phyloP scores from a whole-genome alignment of 2,888 invertebrate species.

The Drosophila emarginata region DNA sequence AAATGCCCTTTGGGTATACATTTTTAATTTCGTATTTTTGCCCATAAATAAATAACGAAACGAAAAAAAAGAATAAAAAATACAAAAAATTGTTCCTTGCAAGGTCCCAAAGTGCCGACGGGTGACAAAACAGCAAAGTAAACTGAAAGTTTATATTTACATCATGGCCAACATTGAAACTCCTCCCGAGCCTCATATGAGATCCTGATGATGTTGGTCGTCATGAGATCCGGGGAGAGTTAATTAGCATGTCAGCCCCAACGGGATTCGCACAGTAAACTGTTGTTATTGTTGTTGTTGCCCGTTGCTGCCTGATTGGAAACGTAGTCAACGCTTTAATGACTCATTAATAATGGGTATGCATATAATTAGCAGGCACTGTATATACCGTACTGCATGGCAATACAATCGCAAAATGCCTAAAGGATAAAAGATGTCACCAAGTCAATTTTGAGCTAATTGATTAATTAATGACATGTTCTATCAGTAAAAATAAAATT shows the following conservation, averaged over 20 bases:
- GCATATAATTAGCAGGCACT: conserved; percentile 60
- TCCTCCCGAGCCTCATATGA: background rate
- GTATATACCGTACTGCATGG: conserved; percentile 1
- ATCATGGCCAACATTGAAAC: conserved; percentile 1
- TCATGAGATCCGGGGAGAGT: conserved; percentile 21
- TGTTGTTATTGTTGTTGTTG: background rate
- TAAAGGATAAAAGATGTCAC: background rate
- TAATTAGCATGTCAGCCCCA: conserved; percentile 54
- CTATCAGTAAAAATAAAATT: too few species aligned
- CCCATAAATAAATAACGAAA: conserved; percentile 58
- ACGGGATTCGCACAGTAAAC: conserved; percentile 38
- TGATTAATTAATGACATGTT: background rate
- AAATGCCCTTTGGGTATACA: conserved; percentile 55
- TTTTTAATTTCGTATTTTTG: conserved; percentile 70
- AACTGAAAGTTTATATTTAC: conserved; percentile 2
- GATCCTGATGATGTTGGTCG: conserved; percentile 16
- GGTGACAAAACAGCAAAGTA: background rate
- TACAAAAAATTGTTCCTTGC: background rate
- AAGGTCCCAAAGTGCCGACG: background rate
- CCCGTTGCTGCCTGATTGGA: conserved; percentile 50
- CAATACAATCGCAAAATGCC: conserved; percentile 1
- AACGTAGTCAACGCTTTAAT: conserved; percentile 53
- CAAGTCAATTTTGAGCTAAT: background rate
- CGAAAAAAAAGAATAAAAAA: conserved; percentile 5
- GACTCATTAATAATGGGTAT: conserved; percentile 55